Conservation (phyloP, 2,113 vertebrate species). For the Anhinga anhinga region DNA sequence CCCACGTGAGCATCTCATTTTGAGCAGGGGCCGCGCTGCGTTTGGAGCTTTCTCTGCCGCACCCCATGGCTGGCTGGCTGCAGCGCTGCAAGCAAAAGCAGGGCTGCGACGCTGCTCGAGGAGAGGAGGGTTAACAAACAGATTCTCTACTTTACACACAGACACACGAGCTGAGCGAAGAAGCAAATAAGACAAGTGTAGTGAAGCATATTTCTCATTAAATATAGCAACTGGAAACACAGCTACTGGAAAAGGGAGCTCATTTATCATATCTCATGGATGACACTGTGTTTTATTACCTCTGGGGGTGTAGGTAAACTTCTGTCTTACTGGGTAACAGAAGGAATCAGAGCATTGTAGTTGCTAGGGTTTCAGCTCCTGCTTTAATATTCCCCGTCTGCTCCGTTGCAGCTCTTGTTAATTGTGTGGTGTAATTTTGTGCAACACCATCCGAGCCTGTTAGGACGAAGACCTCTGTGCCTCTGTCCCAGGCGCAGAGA, state of each 20-base stretch:
- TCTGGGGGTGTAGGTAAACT: neutral
- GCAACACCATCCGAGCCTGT: accelerated
- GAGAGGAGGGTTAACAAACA: neutral
- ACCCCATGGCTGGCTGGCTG: no score
- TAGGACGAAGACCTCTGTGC: neutral
- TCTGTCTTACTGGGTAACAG: neutral
- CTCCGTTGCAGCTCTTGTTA: neutral
- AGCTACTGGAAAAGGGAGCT: neutral
- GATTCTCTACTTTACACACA: accelerated
- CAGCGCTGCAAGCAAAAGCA: neutral
- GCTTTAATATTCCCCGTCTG: neutral
- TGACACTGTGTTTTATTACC: constrained; percentile 15
- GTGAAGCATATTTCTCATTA: constrained; percentile 24
- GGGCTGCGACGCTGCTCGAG: neutral
- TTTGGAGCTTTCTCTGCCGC: neutral
- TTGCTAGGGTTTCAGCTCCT: neutral
- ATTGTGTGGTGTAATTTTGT: neutral
- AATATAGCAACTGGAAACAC: neutral
- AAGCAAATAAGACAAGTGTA: neutral
- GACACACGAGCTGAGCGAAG: neutral
- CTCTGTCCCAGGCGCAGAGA: neutral
- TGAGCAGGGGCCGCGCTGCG: no score
- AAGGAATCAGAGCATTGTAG: neutral
- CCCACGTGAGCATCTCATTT: accelerated
- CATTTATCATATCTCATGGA: neutral